Percentiles rank a stretch among this genome's conserved stretches.
Conservation (phyloP, 2,113 vertebrate genomes). For the Harpagus bidentatus region DNA sequence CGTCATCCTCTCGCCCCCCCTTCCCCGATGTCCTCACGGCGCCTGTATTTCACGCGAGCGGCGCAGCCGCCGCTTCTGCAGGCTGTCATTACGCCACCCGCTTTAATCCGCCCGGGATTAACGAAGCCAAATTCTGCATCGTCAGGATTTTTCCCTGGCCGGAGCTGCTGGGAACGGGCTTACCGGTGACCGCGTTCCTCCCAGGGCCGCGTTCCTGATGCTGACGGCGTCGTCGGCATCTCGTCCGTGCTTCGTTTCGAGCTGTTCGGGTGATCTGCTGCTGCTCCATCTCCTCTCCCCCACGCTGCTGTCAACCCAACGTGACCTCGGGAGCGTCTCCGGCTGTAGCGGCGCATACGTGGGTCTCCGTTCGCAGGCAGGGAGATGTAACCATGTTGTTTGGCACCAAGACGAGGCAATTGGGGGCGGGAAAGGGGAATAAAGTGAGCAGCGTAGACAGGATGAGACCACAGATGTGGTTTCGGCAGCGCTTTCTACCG, state of each 20-base stretch:
- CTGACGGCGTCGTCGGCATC: background rate
- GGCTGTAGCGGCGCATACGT: background rate
- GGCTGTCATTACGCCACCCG: background rate
- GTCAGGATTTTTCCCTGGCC: background rate
- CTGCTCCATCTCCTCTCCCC: background rate
- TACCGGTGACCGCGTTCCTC: background rate
- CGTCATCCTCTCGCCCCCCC: background rate
- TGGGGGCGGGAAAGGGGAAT: too few relatives aligned
- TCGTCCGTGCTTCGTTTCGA: too few relatives aligned
- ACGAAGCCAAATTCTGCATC: background rate
- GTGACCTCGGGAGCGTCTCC: too few relatives aligned
- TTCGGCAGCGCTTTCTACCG: background rate
- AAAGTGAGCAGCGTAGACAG: background rate
- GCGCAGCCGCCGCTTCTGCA: background rate
- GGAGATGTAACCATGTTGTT: background rate
- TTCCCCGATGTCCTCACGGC: background rate
- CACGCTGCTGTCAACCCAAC: fast-evolving
- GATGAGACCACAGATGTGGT: background rate
- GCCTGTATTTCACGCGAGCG: background rate
- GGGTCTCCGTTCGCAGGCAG: background rate
- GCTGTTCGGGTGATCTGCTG: too few relatives aligned
- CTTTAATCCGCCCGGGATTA: background rate
- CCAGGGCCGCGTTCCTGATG: background rate
- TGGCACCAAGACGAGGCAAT: too few relatives aligned
- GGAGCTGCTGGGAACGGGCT: background rate